Evolutionary conservation across 1,140 invertebrate genomes (phyloP), one percentile per base, ranked within the genome.

Genomic region (Drosophila carrolli): DNA sequence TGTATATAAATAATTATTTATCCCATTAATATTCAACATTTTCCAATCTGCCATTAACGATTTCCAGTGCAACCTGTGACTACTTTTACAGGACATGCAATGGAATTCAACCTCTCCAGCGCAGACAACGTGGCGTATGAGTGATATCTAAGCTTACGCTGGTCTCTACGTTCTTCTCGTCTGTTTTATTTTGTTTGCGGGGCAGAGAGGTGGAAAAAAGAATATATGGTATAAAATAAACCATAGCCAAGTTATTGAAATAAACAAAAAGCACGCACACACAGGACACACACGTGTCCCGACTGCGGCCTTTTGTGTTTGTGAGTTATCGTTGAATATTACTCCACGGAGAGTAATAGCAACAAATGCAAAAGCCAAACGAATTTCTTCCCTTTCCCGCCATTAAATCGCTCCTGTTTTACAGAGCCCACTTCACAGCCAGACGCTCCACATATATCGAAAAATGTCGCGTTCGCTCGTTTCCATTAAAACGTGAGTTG

Each of bases 311-410:
- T 75, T 75, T 75, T 76, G 74, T 76, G 51, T 53, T 14, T 74
- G 9, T 73, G 84, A 88, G 79, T 89, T 88, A 88, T 88, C 84
- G 79, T 56, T 83, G 84, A 75, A 89, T 89, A 88, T 89, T 89
- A 83, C 76, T 88, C 83, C 83, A 58, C 68, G 73, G 83, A 89
- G 83, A 89, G 76, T 80, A 88, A 89, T 88, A 78, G 59, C 56
- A 80, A 71, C 77, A 72, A 70, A 41, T 55, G 71, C 46, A 70
- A 77, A 54, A 77, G 57, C 57, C 66, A 71, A 55, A 56, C 70
- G 47, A 58, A 73, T 38, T 43, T 68, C 54, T 29, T 35, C 46
- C 43, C 50, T 51, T 48, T 54, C 11, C 27, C 48, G 19, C 10
- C 10, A 47, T 23, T 14, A 23, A 4, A 23, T 47, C 19, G n/a